Evolutionary conservation across 2,888 invertebrate genomes (phyloP).

Genomic region (Thecophora atra): DNA sequence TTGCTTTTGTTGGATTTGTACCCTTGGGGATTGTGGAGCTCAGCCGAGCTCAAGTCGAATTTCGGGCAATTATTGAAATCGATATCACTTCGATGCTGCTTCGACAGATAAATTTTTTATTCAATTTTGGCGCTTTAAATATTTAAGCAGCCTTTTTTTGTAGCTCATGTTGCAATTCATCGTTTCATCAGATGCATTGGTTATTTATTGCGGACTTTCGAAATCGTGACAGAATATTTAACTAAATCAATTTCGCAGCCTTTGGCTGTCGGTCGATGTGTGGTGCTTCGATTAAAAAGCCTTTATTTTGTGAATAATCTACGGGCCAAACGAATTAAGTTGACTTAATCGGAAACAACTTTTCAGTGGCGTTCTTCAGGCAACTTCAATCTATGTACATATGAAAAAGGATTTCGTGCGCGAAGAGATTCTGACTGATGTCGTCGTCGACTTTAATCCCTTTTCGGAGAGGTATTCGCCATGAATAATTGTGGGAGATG

Average conservation of each 20-base stretch:
- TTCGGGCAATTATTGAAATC: constrained; percentile 5
- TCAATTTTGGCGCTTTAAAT: constrained; percentile 23
- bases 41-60: background rate
- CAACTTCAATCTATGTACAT: background rate
- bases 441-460: no score
- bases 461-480: no score
- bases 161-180: constrained; percentile 13
- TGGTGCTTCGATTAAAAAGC: background rate
- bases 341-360: background rate
- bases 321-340: background rate
- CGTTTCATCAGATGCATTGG: no score
- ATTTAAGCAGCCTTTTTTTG: constrained; percentile 12
- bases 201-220: background rate
- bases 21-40: background rate
- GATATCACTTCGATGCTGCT: background rate
- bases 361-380: background rate
- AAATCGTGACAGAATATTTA: no score
- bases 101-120: constrained; percentile 47
- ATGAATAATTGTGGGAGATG: no score
- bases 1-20: background rate
- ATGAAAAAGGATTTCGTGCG: no score
- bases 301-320: background rate
- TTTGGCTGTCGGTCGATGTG: background rate
- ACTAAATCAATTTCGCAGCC: background rate
- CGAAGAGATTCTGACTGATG: no score